A percentile compares a stretch with the other conserved stretches of the same genome.
phyloP scores from a whole-genome alignment of 2,797 vertebrate species.

The Enteromius mattozi region DNA sequence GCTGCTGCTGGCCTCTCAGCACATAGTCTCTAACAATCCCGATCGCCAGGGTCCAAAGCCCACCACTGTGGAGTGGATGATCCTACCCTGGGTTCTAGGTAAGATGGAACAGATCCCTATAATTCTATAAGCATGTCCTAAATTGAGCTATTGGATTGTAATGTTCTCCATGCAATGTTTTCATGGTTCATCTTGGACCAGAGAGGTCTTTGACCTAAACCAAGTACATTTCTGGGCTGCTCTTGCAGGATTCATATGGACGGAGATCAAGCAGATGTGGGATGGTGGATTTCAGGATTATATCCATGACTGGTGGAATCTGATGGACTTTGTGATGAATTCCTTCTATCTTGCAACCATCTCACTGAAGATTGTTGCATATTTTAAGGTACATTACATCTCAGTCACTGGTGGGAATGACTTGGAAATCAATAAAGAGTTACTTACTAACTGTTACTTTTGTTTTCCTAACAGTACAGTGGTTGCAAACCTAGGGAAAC shows the following conservation, averaged over 20 bases:
- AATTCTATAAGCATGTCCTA: neutral
- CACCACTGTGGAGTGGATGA: constrained; percentile 96
- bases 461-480: constrained; percentile 81
- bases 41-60: constrained; percentile 88
- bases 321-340: constrained; percentile 99
- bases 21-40: constrained; percentile 81
- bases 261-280: constrained; percentile 99
- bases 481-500: constrained; percentile 73
- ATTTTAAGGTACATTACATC: constrained; percentile 83
- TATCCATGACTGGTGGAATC: constrained; percentile 98
- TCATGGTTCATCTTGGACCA: neutral
- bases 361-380: constrained; percentile 94
- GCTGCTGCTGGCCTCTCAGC: constrained; percentile 93
- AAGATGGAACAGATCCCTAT: constrained; percentile 66
- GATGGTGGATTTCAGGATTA: constrained; percentile 95
- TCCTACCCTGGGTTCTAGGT: constrained; percentile 99
- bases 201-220: neutral
- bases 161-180: neutral
- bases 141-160: neutral
- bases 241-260: constrained; percentile 94
- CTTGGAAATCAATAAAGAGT: neutral
- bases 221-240: constrained; percentile 8
- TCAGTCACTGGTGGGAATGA: neutral
- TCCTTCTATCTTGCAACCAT: constrained; percentile 96
- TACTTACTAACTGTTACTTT: neutral